Base-by-base conservation (phyloP, 2,888 invertebrate species). In the Pseudeuparius sepicola region DNA sequence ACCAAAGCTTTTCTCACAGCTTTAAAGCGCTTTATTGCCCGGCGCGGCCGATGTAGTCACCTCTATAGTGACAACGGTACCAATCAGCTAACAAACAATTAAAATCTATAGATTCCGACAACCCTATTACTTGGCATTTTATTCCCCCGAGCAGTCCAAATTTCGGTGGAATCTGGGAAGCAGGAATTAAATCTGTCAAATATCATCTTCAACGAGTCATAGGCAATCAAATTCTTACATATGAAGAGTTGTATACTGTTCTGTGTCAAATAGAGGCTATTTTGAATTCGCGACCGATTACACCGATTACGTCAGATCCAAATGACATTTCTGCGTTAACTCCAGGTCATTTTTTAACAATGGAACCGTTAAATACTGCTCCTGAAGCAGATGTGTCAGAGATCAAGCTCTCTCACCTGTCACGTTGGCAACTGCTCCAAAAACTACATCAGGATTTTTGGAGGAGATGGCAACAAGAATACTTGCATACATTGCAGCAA, bases 1-100 rank as follows among this genome's bases (percentile, higher is more conserved):
- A 43, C 44, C 4, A 45, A 50, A 11, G 44, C 46, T 1, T 51
- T 53, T 37, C 15, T 34, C 9, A 27, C 34, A n/a, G 34, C 32
- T 5, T 12, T 13, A 9, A 18, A 14, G 6, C 24, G 32, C 7
- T 32, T 32, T 10, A 15, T 32, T n/a, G 32, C n/a, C 7, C 11
- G 25, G 11, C 24, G 32, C 7, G 25, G 32, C 2, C 9, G 14
- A n/a, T n/a, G n/a, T n/a, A n/a, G n/a, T n/a, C n/a, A n/a, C n/a
- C n/a, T n/a, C n/a, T n/a, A n/a, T n/a, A n/a, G n/a, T n/a, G n/a
- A n/a, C n/a, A n/a, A n/a, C n/a, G n/a, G n/a, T n/a, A n/a, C n/a
- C n/a, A n/a, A n/a, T n/a, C n/a, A n/a, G n/a, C n/a, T n/a, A n/a
- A n/a, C n/a, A n/a, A n/a, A n/a, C n/a, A n/a, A n/a, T n/a, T n/a